Base-by-base conservation (phyloP, 2,797 vertebrate species). In the Enteromius unitaeniatus region DNA sequence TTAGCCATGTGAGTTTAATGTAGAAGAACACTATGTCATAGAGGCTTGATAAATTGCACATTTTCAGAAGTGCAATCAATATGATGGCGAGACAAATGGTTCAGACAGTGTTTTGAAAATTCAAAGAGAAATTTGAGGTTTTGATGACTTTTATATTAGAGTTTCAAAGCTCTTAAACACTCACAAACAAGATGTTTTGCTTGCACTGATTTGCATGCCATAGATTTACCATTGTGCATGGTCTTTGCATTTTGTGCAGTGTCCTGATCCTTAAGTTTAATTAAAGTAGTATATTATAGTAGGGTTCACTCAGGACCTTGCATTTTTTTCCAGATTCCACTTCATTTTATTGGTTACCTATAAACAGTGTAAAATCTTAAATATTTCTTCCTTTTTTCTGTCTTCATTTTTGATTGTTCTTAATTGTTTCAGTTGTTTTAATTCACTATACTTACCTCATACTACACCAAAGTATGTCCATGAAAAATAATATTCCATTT, bases 1-100 rank as follows among this genome's bases (percentile, higher is more conserved):
- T 77, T 75, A 75, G 64, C 58, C 58, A 64, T 4, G 28, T 51
- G 67, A 65, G 74, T 70, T 68, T 78, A 70, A 84, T 74, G 58
- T 68, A 55, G 26, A 65, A 78, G 3, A 86, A 84, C 51, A 37
- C 40, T 34, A 17, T 42, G 42, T 78, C 49, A 31, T 45, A 53
- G 70, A 65, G n/a, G 19, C 28, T 67, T 58, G 40, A 68, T 26
- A n/a, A 81, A 60, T 40, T 74, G 15, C 49, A 69, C 15, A 42
- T 68, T 69, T 69, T 79, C 15, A 81, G 62, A 51, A 28, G 17
- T 64, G 9, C 23, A 64, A 45, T 64, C 37, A 78, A 78, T 53
- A 60, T 26, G 8, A 60, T 42, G 37, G 34, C 0, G 14, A 60
- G n/a, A 60, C n/a, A 40, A 76, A 26, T 42, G 23, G 34, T 26